A percentile compares a stretch with the other conserved stretches of the same genome.
Conservation (phyloP, 1,140 invertebrate species). For the Nephila pilipes region DNA sequence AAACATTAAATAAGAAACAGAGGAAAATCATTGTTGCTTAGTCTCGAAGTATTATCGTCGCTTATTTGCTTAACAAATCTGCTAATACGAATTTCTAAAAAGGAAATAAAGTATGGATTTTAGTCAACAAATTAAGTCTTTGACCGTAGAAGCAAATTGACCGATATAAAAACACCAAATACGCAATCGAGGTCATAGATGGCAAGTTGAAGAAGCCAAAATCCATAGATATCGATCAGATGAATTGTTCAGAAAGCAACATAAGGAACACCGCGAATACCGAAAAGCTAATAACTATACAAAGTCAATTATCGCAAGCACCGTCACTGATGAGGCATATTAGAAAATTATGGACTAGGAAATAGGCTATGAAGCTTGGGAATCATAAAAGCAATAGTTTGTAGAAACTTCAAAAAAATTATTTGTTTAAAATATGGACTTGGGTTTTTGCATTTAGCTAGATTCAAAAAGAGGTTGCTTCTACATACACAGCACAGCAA, state of each 20-base stretch:
- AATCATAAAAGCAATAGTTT: constrained; percentile 33
- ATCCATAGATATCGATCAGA: neutral
- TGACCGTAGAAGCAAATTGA: too few relatives aligned
- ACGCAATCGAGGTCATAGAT: constrained; percentile 14
- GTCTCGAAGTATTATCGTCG: too few relatives aligned
- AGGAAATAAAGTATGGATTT: too few relatives aligned
- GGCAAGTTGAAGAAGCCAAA: constrained; percentile 33
- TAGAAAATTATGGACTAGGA: constrained; percentile 67
- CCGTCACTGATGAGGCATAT: constrained; percentile 58
- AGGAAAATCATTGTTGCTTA: too few relatives aligned
- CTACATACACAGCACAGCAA: too few relatives aligned
- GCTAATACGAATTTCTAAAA: too few relatives aligned
- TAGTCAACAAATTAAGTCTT: too few relatives aligned
- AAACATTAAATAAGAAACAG: too few relatives aligned
- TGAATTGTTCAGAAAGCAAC: neutral
- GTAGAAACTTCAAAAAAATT: neutral
- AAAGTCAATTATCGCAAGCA: constrained; percentile 54
- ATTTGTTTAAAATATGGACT: neutral
- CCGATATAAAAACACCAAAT: too few relatives aligned
- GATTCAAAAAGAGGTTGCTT: neutral
- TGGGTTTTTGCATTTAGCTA: neutral
- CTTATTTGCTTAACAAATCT: too few relatives aligned
- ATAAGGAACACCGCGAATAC: neutral
- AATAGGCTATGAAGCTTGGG: constrained; percentile 53
- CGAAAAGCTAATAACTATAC: constrained; percentile 56